Percentiles rank a stretch among this genome's conserved stretches.
These are phyloP conservation scores for Kryptolebias marmoratus DNA, from an alignment of 2,113 vertebrate species.

Conservation along the genomic window DNA sequence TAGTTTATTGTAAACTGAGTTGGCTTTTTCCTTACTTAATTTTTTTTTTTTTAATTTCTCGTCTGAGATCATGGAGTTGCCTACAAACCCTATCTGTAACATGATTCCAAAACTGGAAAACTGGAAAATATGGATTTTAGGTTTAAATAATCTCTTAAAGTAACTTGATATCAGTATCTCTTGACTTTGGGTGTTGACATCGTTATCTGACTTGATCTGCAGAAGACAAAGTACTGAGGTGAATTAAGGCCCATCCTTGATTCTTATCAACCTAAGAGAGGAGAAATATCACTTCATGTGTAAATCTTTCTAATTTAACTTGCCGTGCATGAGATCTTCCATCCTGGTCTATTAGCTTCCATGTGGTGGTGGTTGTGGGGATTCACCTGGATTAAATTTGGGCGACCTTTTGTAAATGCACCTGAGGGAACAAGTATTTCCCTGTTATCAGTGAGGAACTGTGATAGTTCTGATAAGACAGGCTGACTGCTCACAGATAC, in stretches of 20 bases:
- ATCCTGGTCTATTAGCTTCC: slow-evolving; percentile 21
- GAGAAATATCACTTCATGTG: neutral
- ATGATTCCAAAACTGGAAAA: neutral
- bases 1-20: no score
- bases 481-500: slow-evolving; percentile 23
- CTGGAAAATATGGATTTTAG: neutral
- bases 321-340: neutral
- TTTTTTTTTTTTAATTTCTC: no score
- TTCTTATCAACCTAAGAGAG: slow-evolving; percentile 43
- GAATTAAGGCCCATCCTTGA: slow-evolving; percentile 37
- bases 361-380: neutral
- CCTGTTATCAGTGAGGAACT: slow-evolving; percentile 64
- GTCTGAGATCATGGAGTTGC: neutral
- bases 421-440: slow-evolving; percentile 48
- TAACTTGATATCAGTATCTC: slow-evolving; percentile 19
- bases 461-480: slow-evolving; percentile 30
- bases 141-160: neutral
- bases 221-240: slow-evolving; percentile 46
- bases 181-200: neutral
- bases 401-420: slow-evolving; percentile 42
- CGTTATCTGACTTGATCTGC: slow-evolving; percentile 26
- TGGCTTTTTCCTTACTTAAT: no score
- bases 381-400: slow-evolving; percentile 37
- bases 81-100: neutral
- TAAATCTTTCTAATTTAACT: neutral